Evolutionary conservation across 2,113 vertebrate genomes (phyloP).

Genomic region (Leptocoma aspasia): DNA sequence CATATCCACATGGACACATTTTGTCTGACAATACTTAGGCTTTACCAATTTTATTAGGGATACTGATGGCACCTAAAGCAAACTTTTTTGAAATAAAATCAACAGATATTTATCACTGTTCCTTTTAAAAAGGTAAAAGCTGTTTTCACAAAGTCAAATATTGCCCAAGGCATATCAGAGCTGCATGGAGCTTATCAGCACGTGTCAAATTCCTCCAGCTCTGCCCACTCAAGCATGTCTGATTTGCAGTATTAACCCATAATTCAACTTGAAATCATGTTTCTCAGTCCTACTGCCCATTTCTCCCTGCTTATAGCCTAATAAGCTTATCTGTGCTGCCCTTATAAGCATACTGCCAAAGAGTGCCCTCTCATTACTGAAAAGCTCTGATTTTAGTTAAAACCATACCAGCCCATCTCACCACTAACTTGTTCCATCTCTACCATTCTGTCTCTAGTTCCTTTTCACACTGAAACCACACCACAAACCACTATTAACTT

Average conservation of each 20-base stretch:
- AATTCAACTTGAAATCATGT: neutral
- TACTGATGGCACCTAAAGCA: neutral
- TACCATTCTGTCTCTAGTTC: neutral
- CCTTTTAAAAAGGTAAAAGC: neutral
- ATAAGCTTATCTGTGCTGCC: neutral
- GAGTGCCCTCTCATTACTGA: neutral
- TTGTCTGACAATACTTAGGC: neutral
- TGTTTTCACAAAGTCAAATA: conserved; percentile 63
- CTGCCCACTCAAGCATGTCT: conserved; percentile 42
- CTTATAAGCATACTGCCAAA: neutral
- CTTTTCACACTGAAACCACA: neutral
- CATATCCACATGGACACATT: neutral
- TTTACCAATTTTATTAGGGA: neutral
- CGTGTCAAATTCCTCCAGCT: conserved; percentile 38
- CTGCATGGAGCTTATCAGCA: conserved; percentile 52
- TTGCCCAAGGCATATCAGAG: conserved; percentile 36
- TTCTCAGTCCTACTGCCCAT: neutral
- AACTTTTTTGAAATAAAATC: conserved; percentile 3
- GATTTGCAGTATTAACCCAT: conserved; percentile 47
- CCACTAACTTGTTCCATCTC: neutral
- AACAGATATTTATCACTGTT: conserved; percentile 42
- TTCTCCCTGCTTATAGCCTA: neutral
- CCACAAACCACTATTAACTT: neutral
- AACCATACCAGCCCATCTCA: neutral
- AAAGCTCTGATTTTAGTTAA: neutral